Percentiles rank a stretch among this genome's conserved stretches.
phyloP scores from a whole-genome alignment of 2,797 vertebrate genomes.

The Oryzias dopingdopingensis region DNA sequence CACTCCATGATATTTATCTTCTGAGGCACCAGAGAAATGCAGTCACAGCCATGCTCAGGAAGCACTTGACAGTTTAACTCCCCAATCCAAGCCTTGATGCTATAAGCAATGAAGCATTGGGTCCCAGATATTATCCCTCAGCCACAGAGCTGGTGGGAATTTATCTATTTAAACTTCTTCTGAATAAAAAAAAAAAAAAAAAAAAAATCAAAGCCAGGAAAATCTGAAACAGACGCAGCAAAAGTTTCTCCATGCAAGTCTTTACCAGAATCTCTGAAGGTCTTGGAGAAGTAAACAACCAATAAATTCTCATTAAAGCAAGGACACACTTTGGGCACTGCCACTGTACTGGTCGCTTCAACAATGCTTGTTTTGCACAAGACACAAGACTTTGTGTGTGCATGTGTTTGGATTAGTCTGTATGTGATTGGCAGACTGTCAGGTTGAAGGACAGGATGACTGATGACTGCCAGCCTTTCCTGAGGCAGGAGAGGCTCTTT shows the following conservation, averaged over 20 bases:
- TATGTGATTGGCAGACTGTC: slow-evolving; percentile 54
- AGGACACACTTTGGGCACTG: slow-evolving; percentile 36
- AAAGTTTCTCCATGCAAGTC: slow-evolving; percentile 14
- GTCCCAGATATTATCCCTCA: no score
- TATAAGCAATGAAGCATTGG: no score
- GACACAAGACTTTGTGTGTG: slow-evolving; percentile 3
- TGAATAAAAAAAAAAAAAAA: no score
- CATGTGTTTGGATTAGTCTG: slow-evolving; percentile 1
- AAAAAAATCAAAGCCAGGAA: no score
- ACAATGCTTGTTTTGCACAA: not conserved
- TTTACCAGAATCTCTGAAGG: slow-evolving; percentile 22
- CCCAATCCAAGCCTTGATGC: no score
- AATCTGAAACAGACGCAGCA: not conserved
- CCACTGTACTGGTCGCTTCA: slow-evolving; percentile 2
- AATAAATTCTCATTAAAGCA: slow-evolving; percentile 61
- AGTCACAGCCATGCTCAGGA: no score
- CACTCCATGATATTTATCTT: no score
- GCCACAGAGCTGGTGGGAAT: no score
- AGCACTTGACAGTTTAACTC: no score
- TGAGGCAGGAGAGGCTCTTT: slow-evolving; percentile 60
- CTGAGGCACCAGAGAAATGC: no score
- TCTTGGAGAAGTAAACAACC: slow-evolving; percentile 21
- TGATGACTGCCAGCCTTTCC: slow-evolving; percentile 64
- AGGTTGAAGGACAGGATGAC: slow-evolving; percentile 70
- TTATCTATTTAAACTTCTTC: no score